A percentile compares a stretch with the other conserved stretches of the same genome.
phyloP scores from a whole-genome alignment of 1,140 invertebrate species.

The Caerostris extrusa region DNA sequence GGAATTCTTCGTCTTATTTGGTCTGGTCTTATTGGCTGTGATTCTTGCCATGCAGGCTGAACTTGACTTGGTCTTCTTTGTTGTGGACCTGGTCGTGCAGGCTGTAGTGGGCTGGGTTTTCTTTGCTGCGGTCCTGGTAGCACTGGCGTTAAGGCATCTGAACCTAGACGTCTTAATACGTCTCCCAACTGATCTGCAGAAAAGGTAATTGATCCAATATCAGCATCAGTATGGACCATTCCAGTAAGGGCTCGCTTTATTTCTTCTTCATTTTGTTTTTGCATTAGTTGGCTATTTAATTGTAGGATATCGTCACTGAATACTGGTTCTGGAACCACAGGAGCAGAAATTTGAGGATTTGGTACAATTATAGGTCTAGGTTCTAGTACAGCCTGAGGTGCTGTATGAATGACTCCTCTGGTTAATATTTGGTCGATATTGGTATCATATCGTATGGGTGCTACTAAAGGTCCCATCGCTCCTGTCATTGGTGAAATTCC shows the following conservation, averaged over 20 bases:
- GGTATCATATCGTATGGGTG: too few relatives aligned
- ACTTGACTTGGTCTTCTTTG: background rate
- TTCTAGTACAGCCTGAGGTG: too few relatives aligned
- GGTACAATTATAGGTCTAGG: too few relatives aligned
- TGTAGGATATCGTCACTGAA: background rate
- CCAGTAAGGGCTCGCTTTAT: background rate
- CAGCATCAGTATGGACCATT: background rate
- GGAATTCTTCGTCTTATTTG: background rate
- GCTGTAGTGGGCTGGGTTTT: background rate
- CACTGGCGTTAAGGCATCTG: background rate
- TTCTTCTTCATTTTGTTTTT: background rate
- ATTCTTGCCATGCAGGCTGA: too few relatives aligned
- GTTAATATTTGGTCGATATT: too few relatives aligned
- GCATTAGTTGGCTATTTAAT: constrained; percentile 17
- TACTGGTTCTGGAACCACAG: background rate
- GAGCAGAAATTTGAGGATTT: too few relatives aligned
- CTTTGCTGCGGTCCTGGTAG: background rate
- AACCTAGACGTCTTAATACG: background rate
- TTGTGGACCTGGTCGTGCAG: background rate
- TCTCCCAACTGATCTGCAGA: background rate
- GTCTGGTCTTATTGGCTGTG: background rate
- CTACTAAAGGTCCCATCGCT: too few relatives aligned
- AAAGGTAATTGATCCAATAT: background rate
- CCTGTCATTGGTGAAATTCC: too few relatives aligned
- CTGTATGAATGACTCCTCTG: too few relatives aligned